Percentiles rank a stretch among this genome's conserved stretches.
phyloP scores from a whole-genome alignment of 2,113 vertebrate genomes.

The Herpetotheres cachinnans region DNA sequence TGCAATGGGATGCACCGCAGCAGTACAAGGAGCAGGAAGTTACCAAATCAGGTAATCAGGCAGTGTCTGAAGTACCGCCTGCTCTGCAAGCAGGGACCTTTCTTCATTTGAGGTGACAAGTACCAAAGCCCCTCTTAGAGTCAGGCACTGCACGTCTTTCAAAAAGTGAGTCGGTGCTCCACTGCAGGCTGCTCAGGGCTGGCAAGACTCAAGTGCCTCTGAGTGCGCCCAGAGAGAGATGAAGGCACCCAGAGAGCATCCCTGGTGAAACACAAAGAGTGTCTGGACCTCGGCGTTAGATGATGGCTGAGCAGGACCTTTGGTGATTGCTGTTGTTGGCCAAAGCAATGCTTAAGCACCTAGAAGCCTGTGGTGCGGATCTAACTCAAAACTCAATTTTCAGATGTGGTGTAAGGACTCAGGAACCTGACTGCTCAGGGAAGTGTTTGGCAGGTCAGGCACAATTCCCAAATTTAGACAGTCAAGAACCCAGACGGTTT shows the following conservation, averaged over 20 bases:
- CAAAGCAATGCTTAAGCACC: neutral
- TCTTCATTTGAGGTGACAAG: neutral
- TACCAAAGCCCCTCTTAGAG: neutral
- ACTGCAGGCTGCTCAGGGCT: neutral
- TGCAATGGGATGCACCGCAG: rapidly evolving
- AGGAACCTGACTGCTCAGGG: neutral
- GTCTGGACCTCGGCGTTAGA: rapidly evolving
- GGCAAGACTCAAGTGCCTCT: neutral
- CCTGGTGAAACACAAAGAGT: neutral
- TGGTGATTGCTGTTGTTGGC: neutral
- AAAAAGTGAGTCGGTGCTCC: neutral
- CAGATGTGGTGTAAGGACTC: neutral
- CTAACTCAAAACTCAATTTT: neutral
- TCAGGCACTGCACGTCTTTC: neutral
- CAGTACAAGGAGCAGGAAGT: neutral
- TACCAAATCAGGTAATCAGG: neutral
- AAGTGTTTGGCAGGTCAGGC: neutral
- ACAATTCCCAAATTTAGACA: neutral
- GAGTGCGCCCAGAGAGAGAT: neutral
- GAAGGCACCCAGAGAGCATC: neutral
- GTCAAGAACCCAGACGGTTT: neutral
- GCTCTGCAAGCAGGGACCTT: neutral
- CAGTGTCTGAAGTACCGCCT: neutral
- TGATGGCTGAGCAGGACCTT: neutral
- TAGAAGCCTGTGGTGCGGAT: neutral